Evolutionary conservation across 2,113 vertebrate species (phyloP).

Genomic region (Tychaedon coryphoeus): DNA sequence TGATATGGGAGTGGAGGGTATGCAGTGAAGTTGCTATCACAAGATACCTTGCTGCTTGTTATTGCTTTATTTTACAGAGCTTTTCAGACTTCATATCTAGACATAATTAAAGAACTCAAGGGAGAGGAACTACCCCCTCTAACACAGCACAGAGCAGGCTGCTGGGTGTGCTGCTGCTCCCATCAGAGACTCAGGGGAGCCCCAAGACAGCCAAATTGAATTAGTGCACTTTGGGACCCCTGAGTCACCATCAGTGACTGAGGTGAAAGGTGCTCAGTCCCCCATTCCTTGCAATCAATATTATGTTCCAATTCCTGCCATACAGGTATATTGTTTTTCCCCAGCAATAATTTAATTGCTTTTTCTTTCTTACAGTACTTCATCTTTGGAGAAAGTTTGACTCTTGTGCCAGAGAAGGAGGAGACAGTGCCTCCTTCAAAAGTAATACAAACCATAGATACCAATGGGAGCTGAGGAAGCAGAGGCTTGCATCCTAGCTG

Average conservation of each 20-base stretch:
- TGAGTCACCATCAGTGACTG: not conserved
- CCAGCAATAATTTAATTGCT: not conserved
- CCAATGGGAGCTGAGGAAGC: not conserved
- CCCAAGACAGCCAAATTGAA: not conserved
- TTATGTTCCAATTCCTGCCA: not conserved
- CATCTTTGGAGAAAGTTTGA: not conserved
- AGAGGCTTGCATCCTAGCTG: not conserved
- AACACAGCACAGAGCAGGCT: not conserved
- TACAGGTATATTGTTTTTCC: not conserved
- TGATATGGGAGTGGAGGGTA: not conserved
- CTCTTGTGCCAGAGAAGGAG: not conserved
- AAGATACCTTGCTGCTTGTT: not conserved
- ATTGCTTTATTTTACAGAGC: not conserved
- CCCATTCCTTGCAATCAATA: not conserved
- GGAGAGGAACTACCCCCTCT: not conserved
- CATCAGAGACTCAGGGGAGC: not conserved
- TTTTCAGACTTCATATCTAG: not conserved
- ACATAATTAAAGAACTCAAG: not conserved
- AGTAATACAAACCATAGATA: not conserved
- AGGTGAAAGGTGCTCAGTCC: not conserved
- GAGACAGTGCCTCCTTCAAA: not conserved
- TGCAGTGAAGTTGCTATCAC: not conserved
- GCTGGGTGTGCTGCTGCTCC: not conserved
- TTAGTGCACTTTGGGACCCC: not conserved
- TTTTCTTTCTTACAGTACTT: not conserved